Conservation (phyloP, 2,113 vertebrate genomes). For the Ictalurus punctatus region DNA sequence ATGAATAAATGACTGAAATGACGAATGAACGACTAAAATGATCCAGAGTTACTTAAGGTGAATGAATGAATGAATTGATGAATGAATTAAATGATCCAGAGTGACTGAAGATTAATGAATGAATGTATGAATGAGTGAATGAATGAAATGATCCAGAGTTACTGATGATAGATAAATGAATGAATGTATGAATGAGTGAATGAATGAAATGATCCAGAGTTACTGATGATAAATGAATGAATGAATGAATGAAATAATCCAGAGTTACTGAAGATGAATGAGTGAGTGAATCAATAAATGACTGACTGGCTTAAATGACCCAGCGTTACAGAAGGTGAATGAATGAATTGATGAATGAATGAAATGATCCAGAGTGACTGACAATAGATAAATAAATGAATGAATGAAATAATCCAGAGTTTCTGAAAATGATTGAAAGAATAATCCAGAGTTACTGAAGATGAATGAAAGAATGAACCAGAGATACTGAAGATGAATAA, state of each 20-base stretch:
- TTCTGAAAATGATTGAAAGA: no score
- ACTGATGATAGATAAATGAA: not conserved
- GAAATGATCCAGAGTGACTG: no score
- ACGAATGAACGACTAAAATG: not conserved
- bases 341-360: not conserved
- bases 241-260: not conserved
- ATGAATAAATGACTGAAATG: not conserved
- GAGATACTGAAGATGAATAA: no score
- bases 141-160: not conserved
- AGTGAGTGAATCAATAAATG: not conserved
- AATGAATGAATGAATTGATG: not conserved
- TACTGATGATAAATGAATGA: not conserved
- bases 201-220: not conserved
- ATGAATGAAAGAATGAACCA: not conserved
- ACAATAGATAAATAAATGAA: not conserved
- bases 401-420: no score
- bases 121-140: not conserved
- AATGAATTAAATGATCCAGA: not conserved
- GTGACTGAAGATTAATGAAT: not conserved
- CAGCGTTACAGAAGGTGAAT: not conserved
- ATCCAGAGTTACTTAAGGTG: not conserved
- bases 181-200: not conserved
- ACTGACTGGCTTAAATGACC: not conserved
- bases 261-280: not conserved
- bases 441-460: not conserved